Percentiles rank a stretch among this genome's conserved stretches.
Conservation (phyloP, 2,113 vertebrate genomes). For the Sphaerodactylus townsendi region DNA sequence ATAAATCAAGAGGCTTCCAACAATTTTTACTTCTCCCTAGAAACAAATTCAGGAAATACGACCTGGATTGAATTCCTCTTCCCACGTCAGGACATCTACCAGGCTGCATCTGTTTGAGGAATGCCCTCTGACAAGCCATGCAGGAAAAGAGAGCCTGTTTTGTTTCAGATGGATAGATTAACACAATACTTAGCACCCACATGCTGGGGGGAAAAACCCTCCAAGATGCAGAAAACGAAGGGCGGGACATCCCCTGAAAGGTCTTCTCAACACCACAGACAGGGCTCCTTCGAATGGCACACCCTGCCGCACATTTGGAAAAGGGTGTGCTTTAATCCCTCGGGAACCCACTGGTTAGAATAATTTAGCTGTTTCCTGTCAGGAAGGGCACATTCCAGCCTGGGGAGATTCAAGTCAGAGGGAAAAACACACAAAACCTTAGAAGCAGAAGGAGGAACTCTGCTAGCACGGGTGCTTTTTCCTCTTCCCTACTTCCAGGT, state of each 20-base stretch:
- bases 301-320: neutral
- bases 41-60: constrained; percentile 6
- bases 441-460: neutral
- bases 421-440: neutral
- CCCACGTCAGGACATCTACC: constrained; percentile 39
- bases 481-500: neutral
- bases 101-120: neutral
- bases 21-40: neutral
- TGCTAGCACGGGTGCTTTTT: neutral
- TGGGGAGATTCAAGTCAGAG: neutral
- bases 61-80: constrained; percentile 30
- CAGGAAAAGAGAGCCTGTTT: constrained; percentile 38
- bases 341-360: neutral
- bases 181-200: neutral
- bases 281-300: neutral
- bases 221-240: neutral
- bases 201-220: neutral
- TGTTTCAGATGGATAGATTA: constrained; percentile 27
- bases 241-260: constrained; percentile 25
- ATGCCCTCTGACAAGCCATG: neutral
- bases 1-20: neutral
- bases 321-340: neutral
- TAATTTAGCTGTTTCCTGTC: neutral
- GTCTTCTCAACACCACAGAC: neutral
- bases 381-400: neutral